Base-by-base conservation (phyloP, 92 coral and sea anemone species). In the Epizoanthus ramosus region DNA sequence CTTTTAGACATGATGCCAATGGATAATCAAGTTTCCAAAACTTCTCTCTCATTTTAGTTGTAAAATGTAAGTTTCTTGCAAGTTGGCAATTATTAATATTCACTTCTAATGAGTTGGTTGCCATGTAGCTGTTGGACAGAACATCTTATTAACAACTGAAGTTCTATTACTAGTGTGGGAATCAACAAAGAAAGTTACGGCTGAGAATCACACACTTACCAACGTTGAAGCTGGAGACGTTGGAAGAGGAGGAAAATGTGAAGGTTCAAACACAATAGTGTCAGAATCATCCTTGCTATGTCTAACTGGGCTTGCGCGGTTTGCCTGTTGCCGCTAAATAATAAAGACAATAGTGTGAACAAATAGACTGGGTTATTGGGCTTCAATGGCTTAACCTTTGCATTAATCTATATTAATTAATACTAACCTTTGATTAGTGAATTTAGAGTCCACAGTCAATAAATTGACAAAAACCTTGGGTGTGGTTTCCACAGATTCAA, bases 231-330 rank as follows among this genome's bases (percentile, higher is more conserved):
- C 82, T 60, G 82, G 90, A 61, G 94, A 87, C 47, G 98, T 89
- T 41, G 98, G 98, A 47, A 95, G 93, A 47, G 97, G 97, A 57
- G 98, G 98, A 66, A 95, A 95, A 80, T 91, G 94, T 23, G 98
- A 91, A 3, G 97, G 94, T 24, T 94, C 93, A 79, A 95, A 88
- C 75, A 89, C 93, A 79, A 93, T 74, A 31, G 95, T 81, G 68
- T 92, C 95, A 57, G 97, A 93, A 88, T 95, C 98, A 89, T 95
- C 98, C 86, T 93, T 95, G 84, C 98, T 95, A 61, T 94, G 98
- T 79, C 97, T 85, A 50, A 92, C 87, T 16, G 93, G 95, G 77
- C 97, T 94, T 70, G 94, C 94, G 19, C 89, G 88, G 53, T 88
- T 87, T 58, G 92, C 93, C 79, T 87, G 90, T 23, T 92, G 92